Conservation (phyloP, 2,888 invertebrate species). For the Myopa testacea region DNA sequence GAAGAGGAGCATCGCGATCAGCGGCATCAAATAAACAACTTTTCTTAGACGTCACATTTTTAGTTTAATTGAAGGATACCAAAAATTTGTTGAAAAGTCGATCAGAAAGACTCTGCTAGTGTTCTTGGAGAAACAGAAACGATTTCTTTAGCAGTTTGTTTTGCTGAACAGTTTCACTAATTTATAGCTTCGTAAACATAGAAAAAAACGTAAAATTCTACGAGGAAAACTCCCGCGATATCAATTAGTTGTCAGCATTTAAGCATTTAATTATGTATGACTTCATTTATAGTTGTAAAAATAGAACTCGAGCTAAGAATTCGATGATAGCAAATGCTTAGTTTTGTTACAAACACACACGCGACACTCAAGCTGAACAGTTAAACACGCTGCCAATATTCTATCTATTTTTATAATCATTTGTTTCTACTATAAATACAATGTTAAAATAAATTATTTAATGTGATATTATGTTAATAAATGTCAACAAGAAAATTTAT, state of each 20-base stretch:
- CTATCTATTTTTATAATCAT: not conserved
- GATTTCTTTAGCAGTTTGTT: too few relatives aligned
- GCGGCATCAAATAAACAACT: too few relatives aligned
- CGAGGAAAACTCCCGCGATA: constrained; percentile 11
- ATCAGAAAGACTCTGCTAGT: too few relatives aligned
- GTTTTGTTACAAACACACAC: constrained; percentile 20
- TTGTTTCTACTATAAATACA: constrained; percentile 11
- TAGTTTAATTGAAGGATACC: too few relatives aligned
- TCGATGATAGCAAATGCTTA: not conserved
- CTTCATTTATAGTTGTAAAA: not conserved
- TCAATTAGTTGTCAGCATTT: constrained; percentile 19
- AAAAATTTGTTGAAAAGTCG: too few relatives aligned
- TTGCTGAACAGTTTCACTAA: too few relatives aligned
- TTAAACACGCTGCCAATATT: constrained; percentile 27
- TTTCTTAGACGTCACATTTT: too few relatives aligned
- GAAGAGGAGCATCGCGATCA: too few relatives aligned
- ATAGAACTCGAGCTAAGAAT: not conserved
- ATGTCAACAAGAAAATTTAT: constrained; percentile 40
- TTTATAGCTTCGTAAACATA: too few relatives aligned
- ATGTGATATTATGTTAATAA: constrained; percentile 54
- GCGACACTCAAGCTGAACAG: not conserved
- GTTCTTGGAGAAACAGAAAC: too few relatives aligned
- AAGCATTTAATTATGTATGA: not conserved
- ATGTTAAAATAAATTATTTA: constrained; percentile 40
- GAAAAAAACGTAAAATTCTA: too few relatives aligned